These are phyloP conservation scores for Elysia crispata DNA, from an alignment of 2,888 invertebrate genomes.

Conservation along the genomic window DNA sequence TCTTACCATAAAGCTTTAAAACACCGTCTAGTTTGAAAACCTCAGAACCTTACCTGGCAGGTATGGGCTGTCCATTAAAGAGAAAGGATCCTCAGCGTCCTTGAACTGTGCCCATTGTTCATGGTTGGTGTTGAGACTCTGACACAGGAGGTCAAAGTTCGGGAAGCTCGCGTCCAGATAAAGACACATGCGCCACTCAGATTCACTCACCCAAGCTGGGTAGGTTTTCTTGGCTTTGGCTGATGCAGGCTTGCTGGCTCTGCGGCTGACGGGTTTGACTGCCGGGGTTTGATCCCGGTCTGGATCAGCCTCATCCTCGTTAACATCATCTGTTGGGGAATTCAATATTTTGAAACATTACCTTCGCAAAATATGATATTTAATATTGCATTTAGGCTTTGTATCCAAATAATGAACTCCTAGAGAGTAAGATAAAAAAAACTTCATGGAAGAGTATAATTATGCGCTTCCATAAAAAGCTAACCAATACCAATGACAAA, in stretches of 20 bases:
- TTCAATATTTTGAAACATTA: no score
- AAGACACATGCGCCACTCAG: slow-evolving; percentile 73
- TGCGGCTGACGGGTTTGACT: neutral
- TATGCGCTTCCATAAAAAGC: no score
- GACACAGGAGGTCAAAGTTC: slow-evolving; percentile 65
- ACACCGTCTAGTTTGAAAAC: no score
- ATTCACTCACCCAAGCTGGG: slow-evolving; percentile 69
- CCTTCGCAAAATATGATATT: no score
- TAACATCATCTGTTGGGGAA: neutral
- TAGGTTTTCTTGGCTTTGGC: no score
- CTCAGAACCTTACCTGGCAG: slow-evolving; percentile 33
- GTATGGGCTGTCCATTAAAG: slow-evolving; percentile 58
- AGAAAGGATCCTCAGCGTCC: slow-evolving; percentile 64
- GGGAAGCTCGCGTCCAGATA: slow-evolving; percentile 70
- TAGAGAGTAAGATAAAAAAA: no score
- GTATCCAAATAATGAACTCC: no score
- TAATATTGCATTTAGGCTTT: no score
- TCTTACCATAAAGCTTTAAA: no score
- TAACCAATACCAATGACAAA: no score
- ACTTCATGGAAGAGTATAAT: no score
- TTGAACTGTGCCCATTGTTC: slow-evolving; percentile 71
- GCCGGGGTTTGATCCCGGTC: neutral
- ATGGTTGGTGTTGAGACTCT: slow-evolving; percentile 65
- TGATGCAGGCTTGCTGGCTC: slow-evolving; percentile 53
- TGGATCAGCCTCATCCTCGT: neutral